Evolutionary conservation across 2,113 vertebrate genomes (phyloP), one percentile per base, ranked within the genome.

Genomic region (Zosterops japonicus): DNA sequence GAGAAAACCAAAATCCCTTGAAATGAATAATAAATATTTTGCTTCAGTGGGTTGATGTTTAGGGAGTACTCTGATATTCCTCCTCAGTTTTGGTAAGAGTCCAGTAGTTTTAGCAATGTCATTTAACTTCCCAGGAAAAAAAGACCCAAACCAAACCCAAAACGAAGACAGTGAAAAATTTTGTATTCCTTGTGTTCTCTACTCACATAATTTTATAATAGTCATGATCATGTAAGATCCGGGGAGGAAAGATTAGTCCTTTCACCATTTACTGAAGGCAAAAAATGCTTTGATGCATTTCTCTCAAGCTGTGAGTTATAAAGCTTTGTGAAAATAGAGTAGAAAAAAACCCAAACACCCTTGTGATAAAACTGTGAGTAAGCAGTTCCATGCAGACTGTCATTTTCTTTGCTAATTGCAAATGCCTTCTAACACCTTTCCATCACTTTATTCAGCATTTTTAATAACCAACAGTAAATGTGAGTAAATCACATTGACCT

Each of bases 401-500:
- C 71, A 94, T 97, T 97, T 97, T 97, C 97, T 94, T 71, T 90
- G 64, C 56, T 95, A 96, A 97, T 97, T 97, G 93, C 71, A 95
- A 96, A 97, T 94, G 79, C 88, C 92, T 95, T 94, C 90, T 95
- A 97, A 96, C 94, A 96, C 77, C 88, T 98, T 98, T 97, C 94
- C 94, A 96, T 97, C 97, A 97, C 92, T 95, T 95, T 96, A 94
- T 96, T 97, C 93, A 95, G 94, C 76, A 96, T 91, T 97, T 97
- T 98, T 97, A 98, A 98, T 98, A 98, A 97, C 94, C 81, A 94
- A 78, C 93, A 91, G 83, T 95, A 94, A 95, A 93, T 96, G 92
- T 96, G 95, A 97, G 96, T 98, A 98, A 98, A 98, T 98, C 96
- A 31, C 91, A 90, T 97, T 98, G 97, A 98, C 97, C 97, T 94